A percentile compares a stretch with the other conserved stretches of the same genome.
phyloP scores from a whole-genome alignment of 1,140 invertebrate genomes.

The Chironomus striatipennis region DNA sequence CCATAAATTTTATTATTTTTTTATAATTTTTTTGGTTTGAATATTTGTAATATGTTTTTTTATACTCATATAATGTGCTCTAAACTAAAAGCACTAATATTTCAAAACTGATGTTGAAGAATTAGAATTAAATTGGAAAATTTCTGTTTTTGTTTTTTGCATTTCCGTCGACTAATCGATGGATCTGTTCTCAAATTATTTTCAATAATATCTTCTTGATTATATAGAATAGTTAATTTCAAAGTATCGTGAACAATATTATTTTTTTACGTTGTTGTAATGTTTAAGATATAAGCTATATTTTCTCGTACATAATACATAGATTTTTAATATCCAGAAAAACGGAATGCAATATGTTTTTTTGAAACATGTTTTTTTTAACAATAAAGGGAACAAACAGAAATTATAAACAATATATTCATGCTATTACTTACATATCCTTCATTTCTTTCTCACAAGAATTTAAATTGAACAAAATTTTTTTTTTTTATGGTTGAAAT shows the following conservation, averaged over 20 bases:
- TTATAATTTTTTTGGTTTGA: constrained; percentile 3
- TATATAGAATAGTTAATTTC: too few species aligned
- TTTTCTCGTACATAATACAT: constrained; percentile 2
- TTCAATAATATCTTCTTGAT: too few species aligned
- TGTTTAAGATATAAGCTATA: background rate
- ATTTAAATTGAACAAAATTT: background rate
- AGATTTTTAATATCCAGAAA: background rate
- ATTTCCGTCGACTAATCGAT: too few species aligned
- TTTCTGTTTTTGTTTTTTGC: too few species aligned
- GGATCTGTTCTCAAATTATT: too few species aligned
- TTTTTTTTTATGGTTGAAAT: background rate
- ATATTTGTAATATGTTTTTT: background rate
- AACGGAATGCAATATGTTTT: background rate
- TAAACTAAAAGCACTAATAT: too few species aligned
- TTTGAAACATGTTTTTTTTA: background rate
- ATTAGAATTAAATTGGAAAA: too few species aligned
- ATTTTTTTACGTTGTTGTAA: too few species aligned
- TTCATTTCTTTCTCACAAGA: too few species aligned
- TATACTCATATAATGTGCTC: background rate
- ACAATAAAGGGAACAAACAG: background rate
- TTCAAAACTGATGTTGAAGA: too few species aligned
- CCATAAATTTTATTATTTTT: background rate
- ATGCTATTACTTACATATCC: background rate
- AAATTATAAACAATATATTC: background rate
- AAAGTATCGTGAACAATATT: too few species aligned